Base-by-base conservation (phyloP, 2,113 vertebrate genomes). In the Actenoides lindsayi region DNA sequence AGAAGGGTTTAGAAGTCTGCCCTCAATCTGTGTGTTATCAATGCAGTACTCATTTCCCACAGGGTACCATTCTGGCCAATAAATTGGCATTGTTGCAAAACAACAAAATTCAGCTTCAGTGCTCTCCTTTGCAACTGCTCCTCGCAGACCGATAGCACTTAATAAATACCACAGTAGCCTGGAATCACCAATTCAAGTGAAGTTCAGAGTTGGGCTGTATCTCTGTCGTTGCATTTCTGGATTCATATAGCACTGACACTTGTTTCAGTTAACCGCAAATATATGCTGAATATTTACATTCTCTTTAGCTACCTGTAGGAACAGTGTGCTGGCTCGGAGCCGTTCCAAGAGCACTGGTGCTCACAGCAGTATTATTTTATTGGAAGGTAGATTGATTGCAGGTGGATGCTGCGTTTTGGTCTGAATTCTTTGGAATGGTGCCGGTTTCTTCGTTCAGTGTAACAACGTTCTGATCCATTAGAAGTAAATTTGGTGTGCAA, bases 271-370 rank as follows among this genome's bases (percentile, higher is more conserved):
- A 82, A 25, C 50, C 12, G 50, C 23, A 51, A 51, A 51, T 51
- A 83, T 85, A 94, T 92, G 65, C 69, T 87, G 41, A 17, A 54
- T 54, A 31, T 33, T 56, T 83, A 31, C 15, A 21, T 90, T 93
- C 73, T 87, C 68, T 60, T 57, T 81, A 69, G 68, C 88, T 93
- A 57, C 87, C 74, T 86, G 78, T 92, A 62, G 65, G 91, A 90
- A 84, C 68, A 68, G 62, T 2, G 0, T 67, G 24, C 80, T 97
- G 94, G 76, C 88, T 86, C 53, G 24, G 30, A 93, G 86, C 56
- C 76, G 71, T 89, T 90, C 75, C 56, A 60, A 63, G 73, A 82
- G 84, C 44, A 37, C 67, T 94, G 85, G 44, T 0, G 0, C 51
- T 92, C 51, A 27, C 24, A 83, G 62, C 70, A 68, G 33, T 63